phyloP scores from a whole-genome alignment of 2,888 invertebrate species.

The Ennomos erosarius region DNA sequence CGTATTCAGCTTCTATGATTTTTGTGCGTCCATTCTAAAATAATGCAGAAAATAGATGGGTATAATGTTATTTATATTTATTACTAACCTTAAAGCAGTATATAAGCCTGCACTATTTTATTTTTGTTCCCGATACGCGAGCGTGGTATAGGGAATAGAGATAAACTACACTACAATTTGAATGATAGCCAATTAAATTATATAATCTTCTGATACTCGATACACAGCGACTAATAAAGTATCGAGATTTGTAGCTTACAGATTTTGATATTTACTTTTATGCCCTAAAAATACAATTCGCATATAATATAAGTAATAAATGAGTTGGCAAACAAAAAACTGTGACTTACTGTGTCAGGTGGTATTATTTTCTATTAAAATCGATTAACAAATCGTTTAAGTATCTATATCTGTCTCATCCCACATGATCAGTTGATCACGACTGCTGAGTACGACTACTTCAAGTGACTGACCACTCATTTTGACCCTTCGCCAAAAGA shows the following conservation, averaged over 20 bases:
- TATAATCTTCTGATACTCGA: slow-evolving; percentile 33
- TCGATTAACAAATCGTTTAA: slow-evolving; percentile 41
- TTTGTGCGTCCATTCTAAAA: slow-evolving; percentile 39
- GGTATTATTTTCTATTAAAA: slow-evolving; percentile 48
- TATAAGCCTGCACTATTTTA: slow-evolving; percentile 23
- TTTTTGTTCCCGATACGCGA: slow-evolving; percentile 18
- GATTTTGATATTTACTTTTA: neutral
- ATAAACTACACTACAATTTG: slow-evolving; percentile 31
- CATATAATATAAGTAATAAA: too few species aligned
- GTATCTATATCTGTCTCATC: too few species aligned
- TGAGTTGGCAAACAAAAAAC: too few species aligned
- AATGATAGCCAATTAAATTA: slow-evolving; percentile 40
- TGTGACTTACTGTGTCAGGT: slow-evolving; percentile 22
- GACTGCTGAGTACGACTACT: too few species aligned
- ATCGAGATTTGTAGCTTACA: neutral
- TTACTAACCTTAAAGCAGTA: slow-evolving; percentile 21
- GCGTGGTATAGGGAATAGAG: slow-evolving; percentile 14
- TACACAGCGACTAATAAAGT: slow-evolving; percentile 8
- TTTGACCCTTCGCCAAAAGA: too few species aligned
- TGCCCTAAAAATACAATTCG: slow-evolving; percentile 22
- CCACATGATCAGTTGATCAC: too few species aligned
- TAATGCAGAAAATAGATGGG: slow-evolving; percentile 58
- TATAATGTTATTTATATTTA: slow-evolving; percentile 22
- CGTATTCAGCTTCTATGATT: slow-evolving; percentile 10
- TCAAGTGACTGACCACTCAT: too few species aligned